Conservation (phyloP, 1,140 invertebrate genomes). For the Aphelenchoides besseyi region DNA sequence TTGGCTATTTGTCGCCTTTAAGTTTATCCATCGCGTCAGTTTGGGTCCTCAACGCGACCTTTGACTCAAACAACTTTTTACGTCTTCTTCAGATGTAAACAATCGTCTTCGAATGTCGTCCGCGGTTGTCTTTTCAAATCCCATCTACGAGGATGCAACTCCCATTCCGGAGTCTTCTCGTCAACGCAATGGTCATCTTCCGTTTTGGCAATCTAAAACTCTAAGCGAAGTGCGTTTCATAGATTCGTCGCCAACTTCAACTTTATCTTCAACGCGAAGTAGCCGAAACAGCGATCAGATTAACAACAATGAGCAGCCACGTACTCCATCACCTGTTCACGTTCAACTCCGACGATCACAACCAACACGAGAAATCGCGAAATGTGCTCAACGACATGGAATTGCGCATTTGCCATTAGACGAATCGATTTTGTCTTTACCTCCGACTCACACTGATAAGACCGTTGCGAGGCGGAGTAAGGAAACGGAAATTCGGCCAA, state of each 20-base stretch:
- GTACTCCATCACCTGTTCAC: neutral
- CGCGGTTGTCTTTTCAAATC: slow-evolving; percentile 10
- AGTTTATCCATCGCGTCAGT: neutral
- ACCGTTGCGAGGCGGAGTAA: neutral
- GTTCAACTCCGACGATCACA: slow-evolving; percentile 3
- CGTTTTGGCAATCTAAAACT: slow-evolving; percentile 20
- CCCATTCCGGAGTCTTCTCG: neutral
- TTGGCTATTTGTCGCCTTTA: neutral
- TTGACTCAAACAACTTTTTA: too few species aligned
- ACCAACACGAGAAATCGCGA: slow-evolving; percentile 17
- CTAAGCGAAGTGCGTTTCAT: slow-evolving; percentile 16
- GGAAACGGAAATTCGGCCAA: neutral
- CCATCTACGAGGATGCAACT: slow-evolving; percentile 10
- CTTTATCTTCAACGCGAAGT: neutral
- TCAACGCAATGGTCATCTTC: neutral
- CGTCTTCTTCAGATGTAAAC: slow-evolving; percentile 1
- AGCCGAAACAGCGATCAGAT: too few species aligned
- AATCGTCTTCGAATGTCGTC: slow-evolving; percentile 4
- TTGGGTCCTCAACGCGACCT: neutral
- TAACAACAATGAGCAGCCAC: neutral
- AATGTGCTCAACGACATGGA: slow-evolving; percentile 12
- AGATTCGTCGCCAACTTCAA: slow-evolving; percentile 1
- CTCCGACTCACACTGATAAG: neutral
- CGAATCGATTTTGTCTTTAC: neutral
- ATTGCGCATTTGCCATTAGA: neutral